These are phyloP conservation scores for Onychostoma macrolepis DNA, from an alignment of 2,113 vertebrate genomes.

Conservation along the genomic window DNA sequence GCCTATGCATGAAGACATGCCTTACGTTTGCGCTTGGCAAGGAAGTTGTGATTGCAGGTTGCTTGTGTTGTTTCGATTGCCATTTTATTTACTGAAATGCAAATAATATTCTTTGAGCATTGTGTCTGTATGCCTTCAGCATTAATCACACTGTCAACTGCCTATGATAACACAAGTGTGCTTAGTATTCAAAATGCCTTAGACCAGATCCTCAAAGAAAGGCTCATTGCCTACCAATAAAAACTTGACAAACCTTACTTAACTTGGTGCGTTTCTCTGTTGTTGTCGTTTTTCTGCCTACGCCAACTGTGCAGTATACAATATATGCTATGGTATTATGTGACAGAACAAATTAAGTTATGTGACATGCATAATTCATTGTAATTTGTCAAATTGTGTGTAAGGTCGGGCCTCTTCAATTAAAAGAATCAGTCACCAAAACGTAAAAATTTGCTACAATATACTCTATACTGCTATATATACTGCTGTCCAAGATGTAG, in stretches of 20 bases:
- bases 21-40: conserved; percentile 12
- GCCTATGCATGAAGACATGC: conserved; percentile 24
- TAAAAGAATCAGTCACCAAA: not conserved
- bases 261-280: not conserved
- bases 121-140: not conserved
- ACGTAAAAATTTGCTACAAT: not conserved
- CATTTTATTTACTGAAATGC: conserved; percentile 47
- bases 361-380: not conserved
- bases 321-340: not conserved
- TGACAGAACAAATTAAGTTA: not conserved
- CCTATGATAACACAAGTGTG: conserved; percentile 60
- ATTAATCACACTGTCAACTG: conserved; percentile 54
- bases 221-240: conserved; percentile 69
- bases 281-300: not conserved
- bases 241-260: conserved; percentile 57
- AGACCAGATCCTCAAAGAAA: conserved; percentile 53
- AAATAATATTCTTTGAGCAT: conserved; percentile 50
- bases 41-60: not conserved
- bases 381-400: no score
- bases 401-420: no score
- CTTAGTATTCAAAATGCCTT: conserved; percentile 67
- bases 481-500: not conserved
- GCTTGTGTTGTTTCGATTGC: conserved; percentile 32
- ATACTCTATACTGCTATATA: not conserved
- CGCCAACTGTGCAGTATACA: not conserved